Conservation (phyloP, 2,113 vertebrate genomes). For the Anolis carolinensis region DNA sequence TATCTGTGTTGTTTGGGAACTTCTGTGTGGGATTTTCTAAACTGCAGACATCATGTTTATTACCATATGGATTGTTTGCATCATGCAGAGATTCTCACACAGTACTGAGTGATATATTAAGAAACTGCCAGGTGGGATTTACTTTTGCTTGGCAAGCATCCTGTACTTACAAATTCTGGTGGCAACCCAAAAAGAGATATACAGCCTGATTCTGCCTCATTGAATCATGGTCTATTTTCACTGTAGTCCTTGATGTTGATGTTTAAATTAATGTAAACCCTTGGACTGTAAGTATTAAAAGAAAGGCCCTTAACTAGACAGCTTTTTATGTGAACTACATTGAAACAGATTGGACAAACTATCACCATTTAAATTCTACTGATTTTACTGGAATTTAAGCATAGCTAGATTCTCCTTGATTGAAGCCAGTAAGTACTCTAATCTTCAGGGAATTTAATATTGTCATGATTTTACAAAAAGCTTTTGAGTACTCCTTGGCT, state of each 20-base stretch:
- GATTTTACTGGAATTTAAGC: neutral
- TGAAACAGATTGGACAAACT: neutral
- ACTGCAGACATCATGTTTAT: too few species aligned
- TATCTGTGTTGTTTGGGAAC: neutral
- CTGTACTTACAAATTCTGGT: neutral
- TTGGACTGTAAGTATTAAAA: neutral
- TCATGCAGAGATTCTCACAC: neutral
- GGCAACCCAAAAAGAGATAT: neutral
- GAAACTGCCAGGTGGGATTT: neutral
- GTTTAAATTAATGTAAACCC: neutral
- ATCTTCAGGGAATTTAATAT: slow-evolving; percentile 41
- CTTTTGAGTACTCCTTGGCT: neutral
- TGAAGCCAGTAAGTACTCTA: neutral
- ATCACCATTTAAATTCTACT: neutral
- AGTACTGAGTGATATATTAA: neutral
- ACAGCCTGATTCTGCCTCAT: neutral
- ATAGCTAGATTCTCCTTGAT: neutral
- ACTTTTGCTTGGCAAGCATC: neutral
- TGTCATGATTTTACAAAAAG: slow-evolving; percentile 21
- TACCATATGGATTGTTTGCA: neutral
- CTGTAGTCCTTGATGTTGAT: neutral
- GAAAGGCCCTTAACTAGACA: neutral
- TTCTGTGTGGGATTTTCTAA: neutral
- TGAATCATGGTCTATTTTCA: neutral
- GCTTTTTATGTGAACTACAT: neutral